Percentiles rank a stretch among this genome's conserved stretches.
phyloP scores from a whole-genome alignment of 2,797 vertebrate species.

The Lemur catta region DNA sequence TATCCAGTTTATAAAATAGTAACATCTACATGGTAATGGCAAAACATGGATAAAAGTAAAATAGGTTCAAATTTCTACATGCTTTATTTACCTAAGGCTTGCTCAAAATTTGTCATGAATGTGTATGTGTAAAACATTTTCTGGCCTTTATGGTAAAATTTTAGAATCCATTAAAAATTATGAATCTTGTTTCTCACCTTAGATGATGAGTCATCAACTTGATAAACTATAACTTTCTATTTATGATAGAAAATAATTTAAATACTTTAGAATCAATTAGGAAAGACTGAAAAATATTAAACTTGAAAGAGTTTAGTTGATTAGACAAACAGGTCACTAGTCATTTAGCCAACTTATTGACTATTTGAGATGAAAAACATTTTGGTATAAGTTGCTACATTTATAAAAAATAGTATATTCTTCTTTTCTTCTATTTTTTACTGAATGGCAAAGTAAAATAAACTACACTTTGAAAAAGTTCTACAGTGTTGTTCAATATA shows the following conservation, averaged over 20 bases:
- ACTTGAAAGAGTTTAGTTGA: neutral
- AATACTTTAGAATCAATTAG: neutral
- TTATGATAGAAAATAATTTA: conserved; percentile 17
- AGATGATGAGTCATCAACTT: neutral
- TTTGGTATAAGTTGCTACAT: neutral
- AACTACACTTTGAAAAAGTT: neutral
- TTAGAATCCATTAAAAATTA: neutral
- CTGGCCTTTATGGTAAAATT: neutral
- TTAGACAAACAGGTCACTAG: neutral
- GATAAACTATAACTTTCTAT: neutral
- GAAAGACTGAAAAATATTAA: neutral
- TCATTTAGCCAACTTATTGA: neutral
- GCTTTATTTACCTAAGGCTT: conserved; percentile 1
- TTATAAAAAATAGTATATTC: neutral
- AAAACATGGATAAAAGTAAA: neutral
- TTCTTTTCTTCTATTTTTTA: neutral
- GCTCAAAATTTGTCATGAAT: neutral
- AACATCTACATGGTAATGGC: neutral
- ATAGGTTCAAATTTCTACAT: neutral
- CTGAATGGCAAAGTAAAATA: neutral
- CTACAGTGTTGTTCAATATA: neutral
- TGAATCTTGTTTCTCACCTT: neutral
- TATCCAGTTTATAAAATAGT: neutral
- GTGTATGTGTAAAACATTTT: neutral
- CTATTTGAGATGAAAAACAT: neutral